Evolutionary conservation across 2,797 vertebrate genomes (phyloP), one percentile per base, ranked within the genome.

Genomic region (Malurus splendens): DNA sequence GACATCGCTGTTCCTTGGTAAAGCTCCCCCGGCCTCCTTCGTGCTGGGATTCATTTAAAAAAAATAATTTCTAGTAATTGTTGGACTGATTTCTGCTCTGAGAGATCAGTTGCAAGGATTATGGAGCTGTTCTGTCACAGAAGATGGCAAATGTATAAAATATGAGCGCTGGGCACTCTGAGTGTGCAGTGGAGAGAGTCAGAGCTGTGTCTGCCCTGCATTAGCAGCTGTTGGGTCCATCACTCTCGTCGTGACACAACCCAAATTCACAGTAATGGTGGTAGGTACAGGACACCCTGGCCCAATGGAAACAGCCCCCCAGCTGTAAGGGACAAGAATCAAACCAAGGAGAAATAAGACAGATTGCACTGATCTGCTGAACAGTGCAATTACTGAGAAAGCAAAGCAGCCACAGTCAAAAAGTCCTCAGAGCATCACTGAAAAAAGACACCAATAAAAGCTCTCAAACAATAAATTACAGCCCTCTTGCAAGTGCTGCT

Each of bases 341-440:
- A 80, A 75, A 41, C 36, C 62, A 52, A 67, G 84, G 4, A 81
- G 84, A 83, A 91, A 81, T 30, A 83, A 91, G 90, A 87, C 52
- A 66, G 65, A 95, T 72, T 83, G 85, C 55, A 32, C 47, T 0
- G 84, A 61, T 86, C 52, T 72, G 55, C 79, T 38, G 54, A 67
- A 79, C 92, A 79, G 22, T 68, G 90, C 83, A 92, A 86, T 94
- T 93, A 93, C 77, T 17, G 62, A 83, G 74, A 92, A 77, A 93
- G 93, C 82, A 75, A 72, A 89, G 55, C 73, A 30, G 73, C 1
- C 3, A 0, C 17, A 85, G 57, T 70, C 30, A 57, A 47, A 79
- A 83, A 91, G 50, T 90, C 92, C 82, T 91, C 38, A 25, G 57
- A 90, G 57, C 75, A 67, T 38, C 74, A 39, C 67, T 1, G 24